Evolutionary conservation across 1,140 invertebrate species (phyloP).

Genomic region (Diachasmimorpha longicaudata): DNA sequence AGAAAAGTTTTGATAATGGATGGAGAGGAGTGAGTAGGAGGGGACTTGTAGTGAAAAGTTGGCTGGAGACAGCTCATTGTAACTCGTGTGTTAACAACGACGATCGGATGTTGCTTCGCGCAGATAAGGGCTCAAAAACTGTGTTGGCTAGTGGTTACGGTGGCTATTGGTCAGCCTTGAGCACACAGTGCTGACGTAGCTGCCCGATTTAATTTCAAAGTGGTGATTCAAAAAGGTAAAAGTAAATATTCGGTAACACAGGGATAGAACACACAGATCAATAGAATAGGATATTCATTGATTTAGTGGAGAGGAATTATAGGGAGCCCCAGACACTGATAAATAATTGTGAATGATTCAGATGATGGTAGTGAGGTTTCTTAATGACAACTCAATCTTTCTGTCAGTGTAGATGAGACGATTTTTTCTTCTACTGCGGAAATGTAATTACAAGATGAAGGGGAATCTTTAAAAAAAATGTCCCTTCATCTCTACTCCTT

Average conservation of each 20-base stretch:
- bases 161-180: not conserved
- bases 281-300: not conserved
- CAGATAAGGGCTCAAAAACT: not conserved
- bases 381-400: too few relatives aligned
- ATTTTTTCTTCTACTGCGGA: too few relatives aligned
- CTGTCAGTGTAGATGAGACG: too few relatives aligned
- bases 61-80: not conserved
- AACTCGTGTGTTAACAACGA: not conserved
- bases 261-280: not conserved
- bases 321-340: too few relatives aligned
- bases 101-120: not conserved
- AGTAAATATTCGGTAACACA: not conserved
- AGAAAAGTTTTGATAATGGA: not conserved
- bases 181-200: not conserved
- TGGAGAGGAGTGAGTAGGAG: not conserved
- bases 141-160: not conserved
- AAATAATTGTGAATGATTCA: too few relatives aligned
- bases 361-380: too few relatives aligned
- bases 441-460: too few relatives aligned
- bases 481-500: too few relatives aligned
- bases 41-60: not conserved
- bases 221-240: not conserved
- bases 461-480: too few relatives aligned
- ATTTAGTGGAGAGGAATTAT: not conserved
- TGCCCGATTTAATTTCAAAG: not conserved